These are phyloP conservation scores for Pseudomyrmex dendroicus DNA, from an alignment of 1,140 invertebrate species.

Conservation along the genomic window DNA sequence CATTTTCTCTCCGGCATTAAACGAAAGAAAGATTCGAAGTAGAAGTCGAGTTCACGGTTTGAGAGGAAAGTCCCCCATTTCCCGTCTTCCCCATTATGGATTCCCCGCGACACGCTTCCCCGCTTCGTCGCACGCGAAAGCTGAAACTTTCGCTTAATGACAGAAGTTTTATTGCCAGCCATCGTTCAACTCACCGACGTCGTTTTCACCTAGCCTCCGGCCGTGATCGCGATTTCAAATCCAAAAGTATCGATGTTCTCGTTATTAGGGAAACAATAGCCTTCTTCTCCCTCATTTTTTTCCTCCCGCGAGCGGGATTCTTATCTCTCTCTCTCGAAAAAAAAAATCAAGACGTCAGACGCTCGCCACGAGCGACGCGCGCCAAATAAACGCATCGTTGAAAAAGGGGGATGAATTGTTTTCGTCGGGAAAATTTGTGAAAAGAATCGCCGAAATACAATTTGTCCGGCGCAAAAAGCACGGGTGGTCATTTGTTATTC, in stretches of 20 bases:
- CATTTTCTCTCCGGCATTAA: conserved; percentile 18
- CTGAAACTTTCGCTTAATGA: conserved; percentile 74
- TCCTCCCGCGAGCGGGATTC: background rate
- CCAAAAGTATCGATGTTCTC: background rate
- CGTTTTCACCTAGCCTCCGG: conserved; percentile 45
- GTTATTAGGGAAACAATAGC: background rate
- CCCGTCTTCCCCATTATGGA: conserved; percentile 65
- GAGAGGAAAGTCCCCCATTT: conserved; percentile 69
- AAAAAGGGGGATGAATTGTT: too few relatives aligned
- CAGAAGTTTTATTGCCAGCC: conserved; percentile 73
- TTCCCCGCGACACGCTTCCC: conserved; percentile 64
- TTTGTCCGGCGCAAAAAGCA: too few relatives aligned
- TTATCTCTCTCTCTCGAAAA: too few relatives aligned
- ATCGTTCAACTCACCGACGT: conserved; percentile 71
- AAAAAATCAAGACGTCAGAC: too few relatives aligned
- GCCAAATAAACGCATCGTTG: too few relatives aligned
- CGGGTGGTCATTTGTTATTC: too few relatives aligned
- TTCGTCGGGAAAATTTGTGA: too few relatives aligned
- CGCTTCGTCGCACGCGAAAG: conserved; percentile 43
- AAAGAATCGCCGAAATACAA: too few relatives aligned
- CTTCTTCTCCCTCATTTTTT: background rate
- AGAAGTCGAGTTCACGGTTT: conserved; percentile 52
- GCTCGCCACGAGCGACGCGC: too few relatives aligned
- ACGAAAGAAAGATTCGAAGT: conserved; percentile 43
- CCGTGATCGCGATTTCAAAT: conserved; percentile 13